These are phyloP conservation scores for Epinephelus cyanopodus DNA, from an alignment of 2,113 vertebrate species.

Conservation along the genomic window DNA sequence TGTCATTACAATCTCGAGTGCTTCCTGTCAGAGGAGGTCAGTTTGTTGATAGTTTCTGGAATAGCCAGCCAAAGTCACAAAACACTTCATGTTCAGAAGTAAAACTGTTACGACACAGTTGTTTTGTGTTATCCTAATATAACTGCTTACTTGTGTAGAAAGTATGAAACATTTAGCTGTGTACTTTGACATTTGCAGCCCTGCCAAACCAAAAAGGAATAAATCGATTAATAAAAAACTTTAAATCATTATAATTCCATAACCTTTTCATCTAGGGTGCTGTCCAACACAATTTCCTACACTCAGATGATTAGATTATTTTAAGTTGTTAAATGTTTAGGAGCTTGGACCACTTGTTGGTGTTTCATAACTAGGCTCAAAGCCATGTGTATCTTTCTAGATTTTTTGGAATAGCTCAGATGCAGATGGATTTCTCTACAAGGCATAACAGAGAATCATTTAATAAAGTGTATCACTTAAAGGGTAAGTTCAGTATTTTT, in stretches of 20 bases:
- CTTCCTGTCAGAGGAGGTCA: constrained; percentile 28
- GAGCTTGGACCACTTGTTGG: neutral
- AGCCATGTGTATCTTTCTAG: neutral
- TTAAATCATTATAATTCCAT: neutral
- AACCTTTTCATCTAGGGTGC: neutral
- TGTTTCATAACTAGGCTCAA: neutral
- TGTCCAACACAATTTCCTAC: neutral
- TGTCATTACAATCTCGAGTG: constrained; percentile 15
- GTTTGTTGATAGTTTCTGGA: constrained; percentile 8
- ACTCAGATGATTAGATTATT: neutral
- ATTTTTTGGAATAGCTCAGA: neutral
- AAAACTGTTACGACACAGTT: too few species aligned
- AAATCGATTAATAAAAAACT: neutral
- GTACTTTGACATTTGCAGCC: neutral
- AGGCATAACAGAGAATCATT: neutral
- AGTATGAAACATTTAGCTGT: neutral
- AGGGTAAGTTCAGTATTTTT: too few species aligned
- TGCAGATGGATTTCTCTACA: neutral
- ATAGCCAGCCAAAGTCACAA: constrained; percentile 8
- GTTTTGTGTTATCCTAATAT: neutral
- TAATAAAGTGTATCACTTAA: neutral
- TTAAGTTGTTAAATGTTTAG: neutral
- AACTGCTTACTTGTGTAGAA: neutral
- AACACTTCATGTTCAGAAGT: constrained; percentile 10
- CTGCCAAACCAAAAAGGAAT: constrained; percentile 7